A percentile compares a stretch with the other conserved stretches of the same genome.
phyloP scores from a whole-genome alignment of 2,113 vertebrate genomes.

The Arothron firmamentum region DNA sequence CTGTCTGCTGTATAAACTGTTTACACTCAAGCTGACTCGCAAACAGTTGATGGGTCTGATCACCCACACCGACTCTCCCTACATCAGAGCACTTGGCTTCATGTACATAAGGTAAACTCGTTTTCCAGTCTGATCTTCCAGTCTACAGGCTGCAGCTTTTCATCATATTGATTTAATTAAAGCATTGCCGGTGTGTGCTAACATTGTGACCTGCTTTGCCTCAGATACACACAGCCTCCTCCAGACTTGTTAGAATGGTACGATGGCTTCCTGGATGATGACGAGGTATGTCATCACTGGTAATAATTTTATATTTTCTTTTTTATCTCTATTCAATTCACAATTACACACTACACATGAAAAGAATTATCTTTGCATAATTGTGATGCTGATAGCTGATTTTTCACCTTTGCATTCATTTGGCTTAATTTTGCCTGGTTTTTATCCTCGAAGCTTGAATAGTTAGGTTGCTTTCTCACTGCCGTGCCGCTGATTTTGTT shows the following conservation, averaged over 20 bases:
- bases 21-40: slow-evolving; percentile 96
- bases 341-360: slow-evolving; percentile 16
- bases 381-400: slow-evolving; percentile 78
- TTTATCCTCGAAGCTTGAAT: slow-evolving; percentile 51
- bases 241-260: slow-evolving; percentile 97
- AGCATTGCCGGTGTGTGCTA: background rate
- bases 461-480: slow-evolving; percentile 61
- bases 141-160: too few species aligned
- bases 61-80: slow-evolving; percentile 96
- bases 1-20: slow-evolving; percentile 97
- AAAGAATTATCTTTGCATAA: background rate
- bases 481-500: slow-evolving; percentile 49
- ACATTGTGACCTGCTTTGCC: slow-evolving; percentile 25
- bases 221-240: slow-evolving; percentile 96
- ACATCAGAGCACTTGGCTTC: slow-evolving; percentile 98
- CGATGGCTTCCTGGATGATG: slow-evolving; percentile 98
- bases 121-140: too few species aligned
- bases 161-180: background rate
- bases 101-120: slow-evolving; percentile 94
- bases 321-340: slow-evolving; percentile 49
- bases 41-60: slow-evolving; percentile 99
- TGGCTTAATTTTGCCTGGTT: slow-evolving; percentile 73
- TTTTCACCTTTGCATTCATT: slow-evolving; percentile 83
- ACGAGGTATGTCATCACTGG: slow-evolving; percentile 99
- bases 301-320: slow-evolving; percentile 84